phyloP scores from a whole-genome alignment of 2,797 vertebrate species.

The Thaleichthys pacificus region DNA sequence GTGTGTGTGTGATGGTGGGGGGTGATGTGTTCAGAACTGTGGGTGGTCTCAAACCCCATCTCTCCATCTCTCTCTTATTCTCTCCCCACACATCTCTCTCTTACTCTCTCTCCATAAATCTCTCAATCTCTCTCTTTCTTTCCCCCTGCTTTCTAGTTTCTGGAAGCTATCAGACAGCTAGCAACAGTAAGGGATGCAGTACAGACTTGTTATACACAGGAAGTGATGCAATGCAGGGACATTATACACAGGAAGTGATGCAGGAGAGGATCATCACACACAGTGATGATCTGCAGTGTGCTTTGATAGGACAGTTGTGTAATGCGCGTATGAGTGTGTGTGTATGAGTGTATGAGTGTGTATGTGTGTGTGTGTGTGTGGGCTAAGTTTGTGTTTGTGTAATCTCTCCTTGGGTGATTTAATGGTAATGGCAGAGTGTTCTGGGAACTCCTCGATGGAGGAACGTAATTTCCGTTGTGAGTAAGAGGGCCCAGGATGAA shows the following conservation, averaged over 20 bases:
- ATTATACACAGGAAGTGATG: slow-evolving; percentile 20
- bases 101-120: too few species aligned
- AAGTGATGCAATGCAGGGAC: too few species aligned
- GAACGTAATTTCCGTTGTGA: slow-evolving; percentile 46
- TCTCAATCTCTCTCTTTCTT: too few species aligned
- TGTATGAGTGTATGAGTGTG: slow-evolving; percentile 37
- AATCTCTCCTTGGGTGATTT: slow-evolving; percentile 47
- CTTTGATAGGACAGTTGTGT: too few species aligned
- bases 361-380: background rate
- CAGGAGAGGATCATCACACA: too few species aligned
- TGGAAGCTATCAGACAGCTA: slow-evolving; percentile 52
- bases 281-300: too few species aligned
- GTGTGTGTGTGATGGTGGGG: slow-evolving; percentile 33
- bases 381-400: slow-evolving; percentile 25
- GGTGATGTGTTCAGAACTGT: slow-evolving; percentile 59
- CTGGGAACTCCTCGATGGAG: slow-evolving; percentile 35
- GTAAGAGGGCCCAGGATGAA: slow-evolving; percentile 12
- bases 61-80: too few species aligned
- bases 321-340: background rate
- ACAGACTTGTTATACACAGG: slow-evolving; percentile 18
- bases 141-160: slow-evolving; percentile 37
- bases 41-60: slow-evolving; percentile 64
- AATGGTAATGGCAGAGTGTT: slow-evolving; percentile 55
- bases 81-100: background rate
- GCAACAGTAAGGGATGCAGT: too few species aligned